These are phyloP conservation scores for Sakesphorus luctuosus DNA, from an alignment of 2,113 vertebrate genomes.

Conservation along the genomic window DNA sequence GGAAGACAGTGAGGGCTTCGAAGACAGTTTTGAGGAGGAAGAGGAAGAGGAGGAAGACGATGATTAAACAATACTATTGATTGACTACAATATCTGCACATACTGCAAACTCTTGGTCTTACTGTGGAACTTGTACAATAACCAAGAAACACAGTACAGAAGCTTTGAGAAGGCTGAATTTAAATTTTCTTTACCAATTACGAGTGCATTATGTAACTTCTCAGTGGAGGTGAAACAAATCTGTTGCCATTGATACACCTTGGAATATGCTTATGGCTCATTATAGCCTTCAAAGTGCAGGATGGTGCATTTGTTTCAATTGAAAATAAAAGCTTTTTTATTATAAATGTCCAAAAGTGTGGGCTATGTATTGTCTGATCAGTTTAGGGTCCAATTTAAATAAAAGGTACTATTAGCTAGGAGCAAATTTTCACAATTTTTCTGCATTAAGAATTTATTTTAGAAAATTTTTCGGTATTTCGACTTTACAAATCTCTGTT, in stretches of 20 bases:
- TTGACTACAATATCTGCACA: slow-evolving; percentile 65
- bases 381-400: slow-evolving; percentile 74
- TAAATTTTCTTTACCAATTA: slow-evolving; percentile 74
- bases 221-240: slow-evolving; percentile 67
- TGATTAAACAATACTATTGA: slow-evolving; percentile 60
- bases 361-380: slow-evolving; percentile 78
- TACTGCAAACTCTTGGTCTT: slow-evolving; percentile 69
- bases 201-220: slow-evolving; percentile 74
- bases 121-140: slow-evolving; percentile 74
- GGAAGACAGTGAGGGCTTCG: slow-evolving; percentile 98
- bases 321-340: slow-evolving; percentile 80
- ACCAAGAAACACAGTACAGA: slow-evolving; percentile 69
- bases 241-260: slow-evolving; percentile 66
- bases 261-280: slow-evolving; percentile 67
- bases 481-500: slow-evolving; percentile 51
- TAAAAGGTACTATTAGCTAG: slow-evolving; percentile 68
- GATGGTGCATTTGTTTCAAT: slow-evolving; percentile 77
- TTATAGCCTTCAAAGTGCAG: slow-evolving; percentile 69
- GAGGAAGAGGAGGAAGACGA: slow-evolving; percentile 89
- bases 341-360: slow-evolving; percentile 77
- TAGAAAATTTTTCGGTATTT: slow-evolving; percentile 62
- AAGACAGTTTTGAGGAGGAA: slow-evolving; percentile 97
- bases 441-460: slow-evolving; percentile 73
- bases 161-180: slow-evolving; percentile 66
- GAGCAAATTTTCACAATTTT: slow-evolving; percentile 58